These are phyloP conservation scores for Pandemis corylana DNA, from an alignment of 2,888 invertebrate species.

Conservation along the genomic window DNA sequence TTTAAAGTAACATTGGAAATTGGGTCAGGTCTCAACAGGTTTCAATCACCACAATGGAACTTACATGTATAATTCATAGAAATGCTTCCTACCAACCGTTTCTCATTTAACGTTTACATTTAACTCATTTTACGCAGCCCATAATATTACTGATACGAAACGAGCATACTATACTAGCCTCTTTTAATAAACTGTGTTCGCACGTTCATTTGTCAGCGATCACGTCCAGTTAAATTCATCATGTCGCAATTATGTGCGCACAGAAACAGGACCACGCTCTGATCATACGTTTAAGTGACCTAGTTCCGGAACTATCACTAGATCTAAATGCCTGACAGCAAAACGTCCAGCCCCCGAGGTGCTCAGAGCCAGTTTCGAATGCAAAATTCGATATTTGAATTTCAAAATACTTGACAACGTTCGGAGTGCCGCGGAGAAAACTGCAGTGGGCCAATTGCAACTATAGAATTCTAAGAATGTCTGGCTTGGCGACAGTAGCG, in stretches of 20 bases:
- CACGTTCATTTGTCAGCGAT: not conserved
- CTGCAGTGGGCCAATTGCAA: slow-evolving; percentile 31
- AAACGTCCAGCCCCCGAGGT: slow-evolving; percentile 59
- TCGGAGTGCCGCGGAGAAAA: slow-evolving; percentile 44
- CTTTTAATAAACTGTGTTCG: too few species aligned
- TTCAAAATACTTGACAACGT: slow-evolving; percentile 76
- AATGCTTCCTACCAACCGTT: too few species aligned
- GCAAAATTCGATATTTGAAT: slow-evolving; percentile 81
- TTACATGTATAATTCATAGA: too few species aligned
- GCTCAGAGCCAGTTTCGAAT: slow-evolving; percentile 75
- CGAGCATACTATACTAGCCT: too few species aligned
- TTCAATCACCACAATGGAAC: too few species aligned
- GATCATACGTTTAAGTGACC: not conserved
- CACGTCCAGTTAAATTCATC: not conserved
- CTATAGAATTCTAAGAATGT: slow-evolving; percentile 14
- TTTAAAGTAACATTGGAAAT: too few species aligned
- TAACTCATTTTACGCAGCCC: too few species aligned
- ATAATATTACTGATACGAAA: too few species aligned
- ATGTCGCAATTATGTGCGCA: not conserved
- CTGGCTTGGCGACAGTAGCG: not conserved
- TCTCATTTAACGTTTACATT: too few species aligned
- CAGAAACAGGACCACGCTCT: not conserved
- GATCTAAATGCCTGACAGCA: slow-evolving; percentile 59
- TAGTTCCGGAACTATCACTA: slow-evolving; percentile 47
- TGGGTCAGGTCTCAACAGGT: too few species aligned